Evolutionary conservation across 2,888 invertebrate species (phyloP).

Genomic region (Xanthia togata): DNA sequence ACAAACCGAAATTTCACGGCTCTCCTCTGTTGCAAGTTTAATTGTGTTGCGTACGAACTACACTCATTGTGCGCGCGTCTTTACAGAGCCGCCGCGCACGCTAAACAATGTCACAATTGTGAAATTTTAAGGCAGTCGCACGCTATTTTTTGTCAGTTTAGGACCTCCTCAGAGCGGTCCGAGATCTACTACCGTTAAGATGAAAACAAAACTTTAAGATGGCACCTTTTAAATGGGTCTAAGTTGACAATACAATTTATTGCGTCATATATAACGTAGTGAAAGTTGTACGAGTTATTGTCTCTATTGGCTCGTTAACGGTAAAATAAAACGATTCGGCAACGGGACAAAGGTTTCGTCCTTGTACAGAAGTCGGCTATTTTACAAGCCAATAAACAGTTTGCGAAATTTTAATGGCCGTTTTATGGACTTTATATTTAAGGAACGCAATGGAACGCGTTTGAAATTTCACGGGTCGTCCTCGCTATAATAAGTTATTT

Average conservation of each 20-base stretch:
- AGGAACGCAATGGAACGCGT: conserved; percentile 59
- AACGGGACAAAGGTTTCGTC: conserved; percentile 77
- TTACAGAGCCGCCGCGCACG: conserved; percentile 78
- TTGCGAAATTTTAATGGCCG: conserved; percentile 82
- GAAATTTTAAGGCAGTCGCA: conserved; percentile 80
- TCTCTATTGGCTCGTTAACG: conserved; percentile 81
- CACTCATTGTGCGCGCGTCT: conserved; percentile 75
- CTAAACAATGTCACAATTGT: conserved; percentile 79
- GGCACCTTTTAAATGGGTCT: conserved; percentile 75
- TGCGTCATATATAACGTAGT: conserved; percentile 88
- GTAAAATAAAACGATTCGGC: conserved; percentile 80
- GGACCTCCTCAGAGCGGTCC: conserved; percentile 80
- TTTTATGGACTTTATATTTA: conserved; percentile 71
- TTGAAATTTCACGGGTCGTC: conserved; percentile 42
- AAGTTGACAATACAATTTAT: conserved; percentile 83
- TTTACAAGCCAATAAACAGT: conserved; percentile 82
- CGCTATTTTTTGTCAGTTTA: conserved; percentile 80
- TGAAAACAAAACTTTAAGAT: conserved; percentile 81
- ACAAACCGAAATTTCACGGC: conserved; percentile 85
- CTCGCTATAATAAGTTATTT: conserved; percentile 24
- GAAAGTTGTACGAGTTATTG: conserved; percentile 85
- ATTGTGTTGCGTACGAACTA: conserved; percentile 80
- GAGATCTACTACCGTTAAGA: conserved; percentile 85
- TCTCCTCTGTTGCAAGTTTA: conserved; percentile 77
- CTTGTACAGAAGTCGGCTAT: conserved; percentile 82